Percentiles rank a stretch among this genome's conserved stretches.
Evolutionary conservation across 1,140 invertebrate species (phyloP).

Genomic region (Rhynchophorus ferrugineus): DNA sequence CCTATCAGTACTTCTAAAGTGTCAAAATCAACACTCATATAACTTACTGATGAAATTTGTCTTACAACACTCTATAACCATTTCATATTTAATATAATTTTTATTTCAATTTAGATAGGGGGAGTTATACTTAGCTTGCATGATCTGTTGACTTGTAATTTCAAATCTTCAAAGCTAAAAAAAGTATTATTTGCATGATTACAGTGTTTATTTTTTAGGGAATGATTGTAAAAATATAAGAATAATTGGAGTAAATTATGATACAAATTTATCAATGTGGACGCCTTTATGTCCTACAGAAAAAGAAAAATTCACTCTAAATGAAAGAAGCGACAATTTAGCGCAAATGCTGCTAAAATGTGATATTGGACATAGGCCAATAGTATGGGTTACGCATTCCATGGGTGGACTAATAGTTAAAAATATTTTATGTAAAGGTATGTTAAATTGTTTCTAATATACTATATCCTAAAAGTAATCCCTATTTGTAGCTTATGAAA

Average conservation of each 20-base stretch:
- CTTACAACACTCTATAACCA: too few relatives aligned
- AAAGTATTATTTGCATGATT: too few relatives aligned
- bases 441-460: constrained; percentile 8
- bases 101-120: too few relatives aligned
- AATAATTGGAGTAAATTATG: constrained; percentile 60
- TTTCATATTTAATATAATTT: too few relatives aligned
- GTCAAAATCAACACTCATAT: too few relatives aligned
- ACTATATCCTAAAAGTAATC: not conserved
- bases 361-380: constrained; percentile 61
- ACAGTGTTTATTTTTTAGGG: too few relatives aligned
- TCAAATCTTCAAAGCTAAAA: too few relatives aligned
- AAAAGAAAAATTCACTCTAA: constrained; percentile 45
- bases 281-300: constrained; percentile 44
- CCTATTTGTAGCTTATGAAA: constrained; percentile 42
- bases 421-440: constrained; percentile 57
- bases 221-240: constrained; percentile 54
- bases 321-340: constrained; percentile 55
- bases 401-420: constrained; percentile 82
- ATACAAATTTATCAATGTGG: constrained; percentile 59
- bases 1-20: too few relatives aligned
- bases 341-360: constrained; percentile 55
- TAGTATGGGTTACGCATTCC: constrained; percentile 76
- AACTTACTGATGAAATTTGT: too few relatives aligned
- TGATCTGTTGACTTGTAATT: too few relatives aligned
- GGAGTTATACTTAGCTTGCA: too few relatives aligned